Conservation (phyloP, 2,888 invertebrate genomes). For the Melolontha melolontha region DNA sequence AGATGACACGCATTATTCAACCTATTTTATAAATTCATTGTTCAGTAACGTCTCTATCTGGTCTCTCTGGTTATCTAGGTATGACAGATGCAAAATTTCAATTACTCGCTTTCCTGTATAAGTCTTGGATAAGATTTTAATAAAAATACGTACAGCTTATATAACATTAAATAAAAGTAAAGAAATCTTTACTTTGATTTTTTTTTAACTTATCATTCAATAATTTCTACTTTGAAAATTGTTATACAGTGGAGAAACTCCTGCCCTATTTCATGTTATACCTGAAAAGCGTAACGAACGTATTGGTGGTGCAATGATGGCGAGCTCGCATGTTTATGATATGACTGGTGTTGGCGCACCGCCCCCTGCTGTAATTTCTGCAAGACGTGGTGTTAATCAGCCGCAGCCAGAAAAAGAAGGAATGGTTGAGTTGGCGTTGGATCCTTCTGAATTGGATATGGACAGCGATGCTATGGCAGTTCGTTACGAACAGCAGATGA, state of each 20-base stretch:
- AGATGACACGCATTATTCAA: too few species aligned
- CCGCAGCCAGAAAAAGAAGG: slow-evolving; percentile 69
- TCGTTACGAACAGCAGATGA: slow-evolving; percentile 94
- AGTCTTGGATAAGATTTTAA: too few species aligned
- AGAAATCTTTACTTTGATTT: too few species aligned
- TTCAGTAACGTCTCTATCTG: too few species aligned
- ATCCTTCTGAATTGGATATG: slow-evolving; percentile 96
- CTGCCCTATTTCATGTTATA: slow-evolving; percentile 93
- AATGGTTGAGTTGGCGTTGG: slow-evolving; percentile 93
- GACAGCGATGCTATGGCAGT: slow-evolving; percentile 97
- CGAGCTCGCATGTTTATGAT: slow-evolving; percentile 98
- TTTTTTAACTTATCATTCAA: too few species aligned
- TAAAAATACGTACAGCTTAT: too few species aligned
- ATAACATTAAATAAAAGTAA: too few species aligned
- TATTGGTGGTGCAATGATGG: slow-evolving; percentile 95
- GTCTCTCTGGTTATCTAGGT: too few species aligned
- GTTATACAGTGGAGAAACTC: slow-evolving; percentile 84
- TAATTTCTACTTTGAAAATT: background rate
- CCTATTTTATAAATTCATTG: too few species aligned
- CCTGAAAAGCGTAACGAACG: slow-evolving; percentile 95
- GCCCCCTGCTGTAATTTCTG: slow-evolving; percentile 68
- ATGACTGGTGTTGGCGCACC: slow-evolving; percentile 77
- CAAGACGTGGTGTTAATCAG: slow-evolving; percentile 52
- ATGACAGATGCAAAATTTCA: too few species aligned
- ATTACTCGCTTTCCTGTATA: too few species aligned